phyloP scores from a whole-genome alignment of 1,140 invertebrate species.

The Nymphalis io region DNA sequence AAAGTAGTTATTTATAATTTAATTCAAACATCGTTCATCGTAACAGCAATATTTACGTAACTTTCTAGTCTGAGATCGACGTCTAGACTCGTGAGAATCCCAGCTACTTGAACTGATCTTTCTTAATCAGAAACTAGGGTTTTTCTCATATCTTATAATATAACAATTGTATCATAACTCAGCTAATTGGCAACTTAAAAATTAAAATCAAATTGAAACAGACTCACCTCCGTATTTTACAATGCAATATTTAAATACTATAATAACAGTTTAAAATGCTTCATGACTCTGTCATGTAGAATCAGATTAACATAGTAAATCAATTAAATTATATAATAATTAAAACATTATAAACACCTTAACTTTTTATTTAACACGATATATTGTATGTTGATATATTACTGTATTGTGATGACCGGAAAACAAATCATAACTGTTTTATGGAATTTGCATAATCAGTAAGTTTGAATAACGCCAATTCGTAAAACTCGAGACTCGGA shows the following conservation, averaged over 20 bases:
- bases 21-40: neutral
- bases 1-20: neutral
- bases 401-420: constrained; percentile 11
- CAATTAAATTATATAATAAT: too few species aligned
- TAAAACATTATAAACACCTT: too few species aligned
- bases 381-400: neutral
- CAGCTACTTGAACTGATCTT: neutral
- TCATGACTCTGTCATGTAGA: too few species aligned
- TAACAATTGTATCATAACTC: constrained; percentile 1
- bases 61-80: constrained; percentile 1
- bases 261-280: too few species aligned
- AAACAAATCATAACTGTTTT: constrained; percentile 19
- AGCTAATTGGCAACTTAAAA: neutral
- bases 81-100: constrained; percentile 6
- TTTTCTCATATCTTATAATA: neutral
- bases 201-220: too few species aligned
- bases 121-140: neutral
- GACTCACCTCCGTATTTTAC: too few species aligned
- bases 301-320: too few species aligned
- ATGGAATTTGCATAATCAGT: constrained; percentile 10
- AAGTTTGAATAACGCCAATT: neutral
- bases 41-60: neutral
- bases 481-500: constrained; percentile 8
- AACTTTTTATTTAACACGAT: too few species aligned
- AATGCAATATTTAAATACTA: too few species aligned